These are phyloP conservation scores for Sebastes hubbsi DNA, from an alignment of 2,797 vertebrate species.

Conservation along the genomic window DNA sequence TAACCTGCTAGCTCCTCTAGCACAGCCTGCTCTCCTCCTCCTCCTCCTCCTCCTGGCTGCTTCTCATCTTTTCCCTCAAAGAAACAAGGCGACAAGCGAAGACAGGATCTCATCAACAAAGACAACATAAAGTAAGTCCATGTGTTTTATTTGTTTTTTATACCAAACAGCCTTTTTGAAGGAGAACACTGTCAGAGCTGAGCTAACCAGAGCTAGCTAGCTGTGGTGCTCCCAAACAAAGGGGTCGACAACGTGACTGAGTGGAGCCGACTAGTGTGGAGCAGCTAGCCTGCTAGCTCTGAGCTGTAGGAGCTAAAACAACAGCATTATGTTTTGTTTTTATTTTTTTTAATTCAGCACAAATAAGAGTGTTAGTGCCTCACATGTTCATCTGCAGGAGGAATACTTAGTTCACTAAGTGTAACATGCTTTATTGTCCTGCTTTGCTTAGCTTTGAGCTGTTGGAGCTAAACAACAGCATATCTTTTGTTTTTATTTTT, in stretches of 20 bases:
- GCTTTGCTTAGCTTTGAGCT: too few relatives aligned
- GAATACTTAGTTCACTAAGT: too few relatives aligned
- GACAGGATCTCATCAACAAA: conserved; percentile 40
- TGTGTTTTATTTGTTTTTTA: conserved; percentile 21
- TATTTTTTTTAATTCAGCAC: too few relatives aligned
- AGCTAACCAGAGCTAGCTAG: conserved; percentile 68
- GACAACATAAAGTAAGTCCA: conserved; percentile 61
- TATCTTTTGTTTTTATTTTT: too few relatives aligned
- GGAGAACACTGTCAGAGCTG: conserved; percentile 45
- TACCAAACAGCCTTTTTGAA: not conserved
- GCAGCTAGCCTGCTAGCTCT: conserved; percentile 74
- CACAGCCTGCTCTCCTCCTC: not conserved
- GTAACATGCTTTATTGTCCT: too few relatives aligned
- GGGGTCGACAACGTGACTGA: conserved; percentile 87
- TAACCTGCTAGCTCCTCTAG: conserved; percentile 59
- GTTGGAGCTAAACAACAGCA: too few relatives aligned
- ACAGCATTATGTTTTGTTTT: not conserved
- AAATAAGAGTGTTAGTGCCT: too few relatives aligned
- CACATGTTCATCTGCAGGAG: too few relatives aligned
- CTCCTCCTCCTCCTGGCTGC: conserved; percentile 58
- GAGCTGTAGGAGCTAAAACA: conserved; percentile 50
- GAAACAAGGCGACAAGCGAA: conserved; percentile 33
- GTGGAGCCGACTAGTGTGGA: conserved; percentile 60
- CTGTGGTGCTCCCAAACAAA: conserved; percentile 85
- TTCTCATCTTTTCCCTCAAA: conserved; percentile 60